phyloP scores from a whole-genome alignment of 2,797 vertebrate genomes.

The Pantherophis alleghaniensis region DNA sequence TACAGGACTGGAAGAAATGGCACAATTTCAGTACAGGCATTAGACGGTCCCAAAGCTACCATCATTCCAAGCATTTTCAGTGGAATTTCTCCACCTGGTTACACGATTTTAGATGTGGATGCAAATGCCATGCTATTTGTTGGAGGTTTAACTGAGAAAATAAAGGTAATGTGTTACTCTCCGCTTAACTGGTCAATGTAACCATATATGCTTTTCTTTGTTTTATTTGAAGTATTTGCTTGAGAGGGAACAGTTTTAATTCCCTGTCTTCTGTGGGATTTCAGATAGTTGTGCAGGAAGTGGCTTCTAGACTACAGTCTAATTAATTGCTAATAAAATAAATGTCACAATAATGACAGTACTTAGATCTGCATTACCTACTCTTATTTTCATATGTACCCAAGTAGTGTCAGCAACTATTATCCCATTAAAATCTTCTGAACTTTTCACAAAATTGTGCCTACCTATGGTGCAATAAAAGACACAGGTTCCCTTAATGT shows the following conservation, averaged over 20 bases:
- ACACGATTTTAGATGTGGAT: constrained; percentile 93
- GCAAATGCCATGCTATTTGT: constrained; percentile 93
- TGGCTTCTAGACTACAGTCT: neutral
- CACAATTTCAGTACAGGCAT: constrained; percentile 85
- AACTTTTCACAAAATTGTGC: neutral
- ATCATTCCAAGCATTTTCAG: constrained; percentile 81
- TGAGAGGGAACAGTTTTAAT: neutral
- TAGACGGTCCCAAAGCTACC: constrained; percentile 89
- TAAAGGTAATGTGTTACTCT: constrained; percentile 78
- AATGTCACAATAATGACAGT: neutral
- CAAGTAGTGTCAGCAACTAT: neutral
- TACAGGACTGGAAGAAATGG: constrained; percentile 91
- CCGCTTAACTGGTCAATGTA: neutral
- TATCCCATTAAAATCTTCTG: neutral
- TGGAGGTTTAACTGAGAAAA: constrained; percentile 87
- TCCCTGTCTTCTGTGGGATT: neutral
- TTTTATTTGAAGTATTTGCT: neutral
- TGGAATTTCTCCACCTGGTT: constrained; percentile 83
- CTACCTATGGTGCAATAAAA: neutral
- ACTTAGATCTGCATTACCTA: neutral
- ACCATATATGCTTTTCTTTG: neutral
- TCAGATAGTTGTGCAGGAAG: neutral
- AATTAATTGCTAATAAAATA: neutral
- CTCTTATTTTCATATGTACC: neutral
- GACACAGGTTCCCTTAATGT: neutral